Evolutionary conservation across 1,140 invertebrate species (phyloP).

Genomic region (Batillaria attramentaria): DNA sequence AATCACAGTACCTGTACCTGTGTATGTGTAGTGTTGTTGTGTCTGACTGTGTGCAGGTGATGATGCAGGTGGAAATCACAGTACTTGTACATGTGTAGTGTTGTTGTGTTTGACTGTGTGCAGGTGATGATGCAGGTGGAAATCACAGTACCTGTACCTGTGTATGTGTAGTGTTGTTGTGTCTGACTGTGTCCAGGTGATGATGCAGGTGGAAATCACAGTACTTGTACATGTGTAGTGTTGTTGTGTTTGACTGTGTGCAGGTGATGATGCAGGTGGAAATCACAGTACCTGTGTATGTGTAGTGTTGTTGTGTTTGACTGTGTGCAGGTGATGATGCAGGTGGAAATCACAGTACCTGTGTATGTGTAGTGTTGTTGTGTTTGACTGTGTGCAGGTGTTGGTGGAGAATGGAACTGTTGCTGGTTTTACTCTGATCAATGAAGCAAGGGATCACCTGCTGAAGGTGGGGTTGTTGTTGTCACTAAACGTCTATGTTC

Average conservation of each 20-base stretch:
- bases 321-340: background rate
- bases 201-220: background rate
- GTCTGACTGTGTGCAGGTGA: background rate
- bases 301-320: background rate
- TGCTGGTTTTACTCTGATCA: constrained; percentile 78
- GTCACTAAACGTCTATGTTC: no score
- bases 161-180: background rate
- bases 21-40: background rate
- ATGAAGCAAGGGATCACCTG: constrained; percentile 72
- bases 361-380: constrained; percentile 3
- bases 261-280: background rate
- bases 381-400: constrained; percentile 74
- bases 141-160: background rate
- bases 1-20: background rate
- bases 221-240: background rate
- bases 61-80: background rate
- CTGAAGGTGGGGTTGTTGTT: constrained; percentile 48
- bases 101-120: background rate
- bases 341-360: no score
- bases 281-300: constrained; percentile 1
- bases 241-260: background rate
- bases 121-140: background rate
- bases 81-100: background rate
- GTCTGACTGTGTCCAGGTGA: background rate
- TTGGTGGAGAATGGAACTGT: constrained; percentile 88